Evolutionary conservation across 1,140 invertebrate genomes (phyloP), one percentile per base, ranked within the genome.

Genomic region (Monomorium pharaonis): DNA sequence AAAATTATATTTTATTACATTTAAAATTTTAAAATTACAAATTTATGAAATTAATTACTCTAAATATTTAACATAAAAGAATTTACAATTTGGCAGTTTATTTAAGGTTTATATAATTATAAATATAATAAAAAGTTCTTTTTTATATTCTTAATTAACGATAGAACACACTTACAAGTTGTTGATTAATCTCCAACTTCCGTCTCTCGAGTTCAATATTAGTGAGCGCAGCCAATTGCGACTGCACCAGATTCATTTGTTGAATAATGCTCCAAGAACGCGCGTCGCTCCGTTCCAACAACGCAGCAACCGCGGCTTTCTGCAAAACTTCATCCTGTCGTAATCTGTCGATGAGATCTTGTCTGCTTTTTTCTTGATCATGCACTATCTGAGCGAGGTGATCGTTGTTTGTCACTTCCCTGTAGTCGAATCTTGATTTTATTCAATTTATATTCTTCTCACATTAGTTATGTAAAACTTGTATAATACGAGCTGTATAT

Each of bases 181-280:
- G 97, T 89, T 97, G 96, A 86, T 96, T 95, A 42, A 97, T 95
- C 89, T 97, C 95, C 30, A 97, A 94, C 91, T 96, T 97, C 88
- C 96, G 97, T 86, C 96, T 96, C 86, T 98, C 96, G 62, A 98
- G 94, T 95, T 98, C 98, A 80, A 98, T 96, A 24, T 95, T 94
- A 77, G 98, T 98, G 3, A 98, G 95, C 75, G 96, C 96, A 56
- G 97, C 97, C 77, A 98, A 94, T 95, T 98, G 97, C 37, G 96
- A 96, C 90, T 98, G 97, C 60, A 98, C 97, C 47, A 98, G 94
- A 84, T 96, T 96, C 84, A 98, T 97, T 96, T 98, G 97, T 91
- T 97, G 97, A 84, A 97, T 95, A 14, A 98, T 95, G 90, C 97
- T 97, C 96, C 97, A 97, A 84, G 96, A 97, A 91, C 97, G 96